Evolutionary conservation across 2,113 vertebrate genomes (phyloP), one percentile per base, ranked within the genome.

Genomic region (Anser brachyrhynchus): DNA sequence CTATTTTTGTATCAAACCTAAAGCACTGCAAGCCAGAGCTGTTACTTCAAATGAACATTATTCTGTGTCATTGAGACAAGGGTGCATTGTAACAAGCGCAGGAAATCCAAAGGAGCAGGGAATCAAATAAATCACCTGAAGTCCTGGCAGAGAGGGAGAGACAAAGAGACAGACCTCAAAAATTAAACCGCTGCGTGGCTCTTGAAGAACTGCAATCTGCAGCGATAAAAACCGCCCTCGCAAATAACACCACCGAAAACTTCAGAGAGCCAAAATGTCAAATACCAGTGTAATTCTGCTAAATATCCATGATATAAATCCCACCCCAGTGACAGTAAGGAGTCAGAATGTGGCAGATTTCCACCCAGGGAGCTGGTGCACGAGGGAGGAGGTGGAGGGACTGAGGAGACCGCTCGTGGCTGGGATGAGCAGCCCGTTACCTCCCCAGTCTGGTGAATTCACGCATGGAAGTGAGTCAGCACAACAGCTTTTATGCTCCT

Each of bases 91-190:
- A 93, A 91, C 62, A 93, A 92, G 71, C n/a, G 55, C 70, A 66
- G 91, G 94, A 95, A 96, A 95, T 95, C 84, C 93, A 96, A 76
- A 93, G 39, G 51, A 84, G 51, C 59, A 1, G 7, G 58, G 35
- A 90, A 94, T 87, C 65, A 76, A 88, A 95, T 93, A 95, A 89
- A 95, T 91, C 94, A 86, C 13, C 59, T 87, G 69, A 95, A 94
- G 71, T 69, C 44, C 66, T 93, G 65, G 54, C 41, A 78, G 67
- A 90, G 39, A 61, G 25, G 33, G 37, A 91, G 44, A 84, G 61
- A 87, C 66, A 92, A 76, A 89, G 72, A 83, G 57, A 91, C 41
- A 91, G 84, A 92, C 88, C 62, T 70, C 61, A 84, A 92, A 97
- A 94, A 96, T 77, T 84, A 66, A 95, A 64, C 59, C 57, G 58